A percentile compares a stretch with the other conserved stretches of the same genome.
Evolutionary conservation across 2,113 vertebrate species (phyloP).

Genomic region (Choloepus hoffmanni): DNA sequence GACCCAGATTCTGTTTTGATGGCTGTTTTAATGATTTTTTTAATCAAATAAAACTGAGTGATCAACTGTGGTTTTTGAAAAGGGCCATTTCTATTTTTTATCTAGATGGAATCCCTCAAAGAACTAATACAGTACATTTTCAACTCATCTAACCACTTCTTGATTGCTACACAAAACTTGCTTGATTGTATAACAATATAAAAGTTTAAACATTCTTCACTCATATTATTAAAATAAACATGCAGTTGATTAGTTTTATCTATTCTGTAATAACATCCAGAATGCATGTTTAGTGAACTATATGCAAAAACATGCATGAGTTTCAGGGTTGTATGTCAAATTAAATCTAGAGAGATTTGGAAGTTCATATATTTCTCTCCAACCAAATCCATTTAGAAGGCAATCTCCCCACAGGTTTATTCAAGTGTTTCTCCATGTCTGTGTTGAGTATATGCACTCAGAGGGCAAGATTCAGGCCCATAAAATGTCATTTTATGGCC

Average conservation of each 20-base stretch:
- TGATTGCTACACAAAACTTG: background rate
- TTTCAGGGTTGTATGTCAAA: slow-evolving; percentile 11
- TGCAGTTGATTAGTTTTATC: background rate
- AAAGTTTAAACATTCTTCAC: slow-evolving; percentile 21
- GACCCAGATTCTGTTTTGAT: background rate
- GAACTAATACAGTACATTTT: background rate
- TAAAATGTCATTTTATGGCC: background rate
- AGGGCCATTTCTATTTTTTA: slow-evolving; percentile 22
- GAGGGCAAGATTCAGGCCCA: background rate
- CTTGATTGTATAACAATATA: background rate
- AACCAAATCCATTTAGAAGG: background rate
- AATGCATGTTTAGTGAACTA: background rate
- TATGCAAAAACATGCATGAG: background rate
- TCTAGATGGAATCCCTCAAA: background rate
- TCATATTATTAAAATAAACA: slow-evolving; percentile 27
- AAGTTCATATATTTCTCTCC: background rate
- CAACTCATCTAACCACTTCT: background rate
- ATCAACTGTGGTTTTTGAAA: background rate
- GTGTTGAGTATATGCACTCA: background rate
- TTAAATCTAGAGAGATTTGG: background rate
- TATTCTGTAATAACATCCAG: slow-evolving; percentile 15
- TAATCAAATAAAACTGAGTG: slow-evolving; percentile 44
- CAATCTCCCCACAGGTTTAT: background rate
- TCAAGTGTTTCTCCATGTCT: background rate
- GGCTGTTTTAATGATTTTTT: slow-evolving; percentile 10